Conservation (phyloP, 2,888 invertebrate species). For the Cheilosia pagana region DNA sequence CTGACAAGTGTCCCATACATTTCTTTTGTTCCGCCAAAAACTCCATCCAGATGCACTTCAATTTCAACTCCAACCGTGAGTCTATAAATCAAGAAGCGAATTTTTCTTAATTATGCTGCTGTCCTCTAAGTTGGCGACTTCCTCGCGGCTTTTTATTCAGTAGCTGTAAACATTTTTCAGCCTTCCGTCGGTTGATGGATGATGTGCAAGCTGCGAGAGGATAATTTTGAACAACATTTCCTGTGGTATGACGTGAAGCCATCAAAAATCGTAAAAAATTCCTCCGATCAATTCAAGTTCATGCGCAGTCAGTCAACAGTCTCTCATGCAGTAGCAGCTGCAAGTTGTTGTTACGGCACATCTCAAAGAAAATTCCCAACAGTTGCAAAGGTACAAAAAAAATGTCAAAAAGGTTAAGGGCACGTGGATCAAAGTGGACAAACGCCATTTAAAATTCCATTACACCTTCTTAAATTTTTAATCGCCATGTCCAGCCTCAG, state of each 20-base stretch:
- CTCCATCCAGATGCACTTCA: too few relatives aligned
- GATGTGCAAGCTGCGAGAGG: constrained; percentile 68
- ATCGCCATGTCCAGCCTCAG: constrained; percentile 32
- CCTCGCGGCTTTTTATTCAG: constrained; percentile 14
- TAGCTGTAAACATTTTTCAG: constrained; percentile 11
- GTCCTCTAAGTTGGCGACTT: constrained; percentile 16
- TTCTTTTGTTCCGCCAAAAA: not conserved
- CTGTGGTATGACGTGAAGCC: constrained; percentile 36
- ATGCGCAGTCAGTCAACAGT: constrained; percentile 9
- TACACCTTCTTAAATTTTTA: constrained; percentile 67
- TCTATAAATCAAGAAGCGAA: constrained; percentile 58
- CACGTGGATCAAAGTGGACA: constrained; percentile 60
- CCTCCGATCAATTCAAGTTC: constrained; percentile 40
- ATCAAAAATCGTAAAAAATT: constrained; percentile 67
- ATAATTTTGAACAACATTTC: constrained; percentile 31
- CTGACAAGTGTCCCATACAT: not conserved
- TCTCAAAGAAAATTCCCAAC: constrained; percentile 25
- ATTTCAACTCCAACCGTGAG: not conserved
- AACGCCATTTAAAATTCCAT: constrained; percentile 69
- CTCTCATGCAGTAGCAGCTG: constrained; percentile 15
- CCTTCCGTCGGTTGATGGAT: constrained; percentile 45
- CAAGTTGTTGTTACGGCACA: not conserved
- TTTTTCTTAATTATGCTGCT: constrained; percentile 36
- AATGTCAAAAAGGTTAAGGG: constrained; percentile 1
- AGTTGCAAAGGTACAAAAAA: not conserved